Base-by-base conservation (phyloP, 2,888 invertebrate species). In the Sarcophaga variegata region DNA sequence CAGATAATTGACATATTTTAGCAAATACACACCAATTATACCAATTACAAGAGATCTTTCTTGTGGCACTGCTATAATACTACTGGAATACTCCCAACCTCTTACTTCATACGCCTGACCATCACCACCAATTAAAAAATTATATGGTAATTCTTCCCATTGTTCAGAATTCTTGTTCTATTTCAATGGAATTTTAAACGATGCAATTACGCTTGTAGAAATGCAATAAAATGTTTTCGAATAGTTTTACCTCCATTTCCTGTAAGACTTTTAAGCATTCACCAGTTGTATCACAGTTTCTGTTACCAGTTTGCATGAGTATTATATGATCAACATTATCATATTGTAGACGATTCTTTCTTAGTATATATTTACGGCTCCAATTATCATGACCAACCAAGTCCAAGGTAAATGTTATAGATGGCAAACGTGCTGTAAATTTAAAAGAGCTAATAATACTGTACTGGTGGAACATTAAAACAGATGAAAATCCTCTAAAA, bases 61-160 rank as follows among this genome's bases (percentile, higher is more conserved):
- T 64, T 90, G 90, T 4, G 91, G 90, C 20, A 92, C 72, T 11
- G 63, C 71, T 45, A 66, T 90, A 64, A 93, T 89, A 4, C 92
- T 90, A 54, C 94, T 94, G 20, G 90, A 91, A 83, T 90, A 90
- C 2, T 91, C 90, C 94, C 95, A 95, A 1, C 95, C 95, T 0
- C 94, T 92, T 3, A 91, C 93, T 88, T 94, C 94, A 83, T 94
- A 95, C 0, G 93, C 93, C 88, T 93, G 92, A 0, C 94, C 94
- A 87, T 94, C 93, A 1, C 94, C 92, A 0, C 94, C 94, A 74
- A 95, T 92, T 72, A 95, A 89, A 84, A 95, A 95, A 89, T 94
- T 95, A 88, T 94, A 94, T 0, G 93, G 94, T 6, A 93, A 86
- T 80, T 93, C 92, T 37, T 64, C 70, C 14, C 10, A 83, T 12